Evolutionary conservation across 2,888 invertebrate species (phyloP).

Genomic region (Oxytorus armatus): DNA sequence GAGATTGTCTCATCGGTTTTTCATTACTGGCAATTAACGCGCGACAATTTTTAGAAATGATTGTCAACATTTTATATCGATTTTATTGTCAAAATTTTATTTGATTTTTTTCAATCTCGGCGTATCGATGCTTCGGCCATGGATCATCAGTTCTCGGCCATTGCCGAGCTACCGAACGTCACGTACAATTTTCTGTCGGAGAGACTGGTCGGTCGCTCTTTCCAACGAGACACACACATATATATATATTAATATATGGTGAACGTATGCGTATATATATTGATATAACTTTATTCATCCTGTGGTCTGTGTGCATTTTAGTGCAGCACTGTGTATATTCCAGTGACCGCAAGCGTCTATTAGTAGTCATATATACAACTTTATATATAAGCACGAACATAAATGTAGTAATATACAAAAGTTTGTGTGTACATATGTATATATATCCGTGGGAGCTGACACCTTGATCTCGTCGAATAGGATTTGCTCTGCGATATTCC

Average conservation of each 20-base stretch:
- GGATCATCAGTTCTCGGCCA: conserved; percentile 55
- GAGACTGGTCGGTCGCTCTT: background rate
- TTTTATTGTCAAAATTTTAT: too few relatives aligned
- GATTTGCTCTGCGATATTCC: background rate
- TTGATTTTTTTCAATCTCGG: too few relatives aligned
- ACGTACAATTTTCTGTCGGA: conserved; percentile 45
- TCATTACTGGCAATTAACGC: too few relatives aligned
- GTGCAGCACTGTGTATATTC: too few relatives aligned
- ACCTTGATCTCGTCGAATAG: conserved; percentile 20
- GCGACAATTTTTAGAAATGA: too few relatives aligned
- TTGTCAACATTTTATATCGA: too few relatives aligned
- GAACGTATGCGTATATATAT: background rate
- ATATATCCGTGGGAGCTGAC: conserved; percentile 35
- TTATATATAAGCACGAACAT: background rate
- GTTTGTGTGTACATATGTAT: background rate
- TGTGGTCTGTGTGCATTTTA: conserved; percentile 13
- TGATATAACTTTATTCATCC: background rate
- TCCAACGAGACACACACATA: background rate
- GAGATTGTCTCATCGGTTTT: too few relatives aligned
- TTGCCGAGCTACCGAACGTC: conserved; percentile 43
- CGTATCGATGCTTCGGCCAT: conserved; percentile 1
- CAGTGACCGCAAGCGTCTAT: conserved; percentile 25
- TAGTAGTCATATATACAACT: conserved; percentile 11
- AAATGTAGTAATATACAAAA: background rate
- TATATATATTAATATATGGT: background rate